phyloP scores from a whole-genome alignment of 2,797 vertebrate species.

The Rhincodon typus region DNA sequence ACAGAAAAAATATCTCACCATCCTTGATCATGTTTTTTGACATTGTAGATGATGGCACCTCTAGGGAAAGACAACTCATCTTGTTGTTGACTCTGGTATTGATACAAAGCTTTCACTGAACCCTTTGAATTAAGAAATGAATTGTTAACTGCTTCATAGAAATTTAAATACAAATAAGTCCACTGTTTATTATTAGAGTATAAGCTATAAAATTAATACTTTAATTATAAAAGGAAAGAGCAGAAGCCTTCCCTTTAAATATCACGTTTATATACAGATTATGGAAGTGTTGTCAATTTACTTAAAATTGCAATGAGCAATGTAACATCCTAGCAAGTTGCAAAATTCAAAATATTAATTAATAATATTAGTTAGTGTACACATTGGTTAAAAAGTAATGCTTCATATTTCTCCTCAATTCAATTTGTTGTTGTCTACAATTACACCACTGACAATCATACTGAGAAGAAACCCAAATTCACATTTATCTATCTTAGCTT shows the following conservation, averaged over 20 bases:
- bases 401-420: background rate
- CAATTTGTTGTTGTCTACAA: background rate
- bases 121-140: conserved; percentile 64
- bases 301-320: background rate
- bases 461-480: background rate
- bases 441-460: background rate
- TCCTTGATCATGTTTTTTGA: conserved; percentile 69
- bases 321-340: background rate
- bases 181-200: background rate
- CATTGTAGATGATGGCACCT: conserved; percentile 89
- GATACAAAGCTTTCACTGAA: conserved; percentile 79
- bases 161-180: conserved; percentile 43
- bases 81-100: conserved; percentile 69
- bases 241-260: background rate
- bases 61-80: conserved; percentile 82
- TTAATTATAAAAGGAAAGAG: background rate
- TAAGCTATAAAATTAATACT: background rate
- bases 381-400: background rate
- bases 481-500: background rate
- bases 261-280: background rate
- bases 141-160: background rate
- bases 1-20: conserved; percentile 65
- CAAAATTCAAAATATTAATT: background rate
- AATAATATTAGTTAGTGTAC: background rate
- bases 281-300: background rate